phyloP scores from a whole-genome alignment of 92 coral and sea anemone species.

The Palythoa heliodiscus region DNA sequence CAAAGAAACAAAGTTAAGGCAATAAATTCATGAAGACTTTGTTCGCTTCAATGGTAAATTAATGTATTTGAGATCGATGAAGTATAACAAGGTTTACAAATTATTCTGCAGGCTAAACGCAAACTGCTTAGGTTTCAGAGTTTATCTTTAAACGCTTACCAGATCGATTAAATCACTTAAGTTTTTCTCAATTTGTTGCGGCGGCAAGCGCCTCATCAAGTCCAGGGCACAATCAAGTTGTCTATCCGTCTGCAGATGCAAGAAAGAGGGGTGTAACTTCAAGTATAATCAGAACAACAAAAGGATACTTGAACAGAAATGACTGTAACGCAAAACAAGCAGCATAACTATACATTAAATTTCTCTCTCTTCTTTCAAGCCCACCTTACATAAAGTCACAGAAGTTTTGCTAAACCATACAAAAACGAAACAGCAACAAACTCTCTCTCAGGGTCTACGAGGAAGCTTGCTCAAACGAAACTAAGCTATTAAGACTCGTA shows the following conservation, averaged over 20 bases:
- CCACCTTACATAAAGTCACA: background rate
- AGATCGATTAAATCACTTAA: conserved; percentile 95
- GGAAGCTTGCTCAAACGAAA: conserved; percentile 5
- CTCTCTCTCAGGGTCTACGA: background rate
- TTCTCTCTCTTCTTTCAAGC: background rate
- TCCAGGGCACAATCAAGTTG: conserved; percentile 99
- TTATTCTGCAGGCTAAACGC: background rate
- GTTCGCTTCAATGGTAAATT: background rate
- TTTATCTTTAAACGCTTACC: conserved; percentile 57
- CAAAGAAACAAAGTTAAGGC: background rate
- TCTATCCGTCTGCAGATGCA: conserved; percentile 78
- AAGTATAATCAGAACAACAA: conserved; percentile 6
- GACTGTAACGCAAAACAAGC: conserved; percentile 32
- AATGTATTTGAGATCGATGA: background rate
- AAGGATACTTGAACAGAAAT: conserved; percentile 38
- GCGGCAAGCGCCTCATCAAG: conserved; percentile 98
- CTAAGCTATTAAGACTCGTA: conserved; percentile 18
- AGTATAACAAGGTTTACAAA: background rate
- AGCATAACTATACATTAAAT: background rate
- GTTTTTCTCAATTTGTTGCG: conserved; percentile 98
- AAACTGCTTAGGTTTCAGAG: background rate
- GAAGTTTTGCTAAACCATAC: background rate
- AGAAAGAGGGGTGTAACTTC: conserved; percentile 35
- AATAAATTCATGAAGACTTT: background rate
- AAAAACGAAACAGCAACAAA: background rate